Conservation (phyloP, 2,888 invertebrate species). For the Aspidiotus rigidus region DNA sequence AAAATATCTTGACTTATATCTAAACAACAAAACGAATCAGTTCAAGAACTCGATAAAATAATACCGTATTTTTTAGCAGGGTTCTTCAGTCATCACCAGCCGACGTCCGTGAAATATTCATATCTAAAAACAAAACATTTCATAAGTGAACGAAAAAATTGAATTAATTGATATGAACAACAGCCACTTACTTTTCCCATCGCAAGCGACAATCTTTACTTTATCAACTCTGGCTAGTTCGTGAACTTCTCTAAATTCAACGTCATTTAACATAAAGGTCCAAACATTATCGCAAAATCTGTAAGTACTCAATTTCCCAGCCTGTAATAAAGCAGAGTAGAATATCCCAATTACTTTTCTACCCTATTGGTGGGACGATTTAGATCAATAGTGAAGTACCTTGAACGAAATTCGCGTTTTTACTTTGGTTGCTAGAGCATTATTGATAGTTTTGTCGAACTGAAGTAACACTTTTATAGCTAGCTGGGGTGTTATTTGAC, state of each 20-base stretch:
- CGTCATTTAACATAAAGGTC: conserved; percentile 98
- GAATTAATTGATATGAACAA: neutral
- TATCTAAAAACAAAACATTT: conserved; percentile 12
- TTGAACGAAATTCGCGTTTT: conserved; percentile 91
- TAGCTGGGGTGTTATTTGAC: conserved; percentile 86
- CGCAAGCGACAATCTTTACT: conserved; percentile 96
- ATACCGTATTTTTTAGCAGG: too few species aligned
- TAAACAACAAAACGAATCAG: neutral
- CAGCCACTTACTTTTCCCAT: conserved; percentile 69
- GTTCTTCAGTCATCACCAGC: conserved; percentile 18
- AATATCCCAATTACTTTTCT: too few species aligned
- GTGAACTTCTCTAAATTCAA: conserved; percentile 91
- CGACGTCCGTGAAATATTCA: conserved; percentile 13
- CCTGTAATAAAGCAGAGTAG: conserved; percentile 42
- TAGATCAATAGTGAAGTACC: conserved; percentile 43
- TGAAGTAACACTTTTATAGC: conserved; percentile 89
- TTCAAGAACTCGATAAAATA: neutral
- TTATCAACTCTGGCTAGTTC: conserved; percentile 86
- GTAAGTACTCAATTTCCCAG: conserved; percentile 52
- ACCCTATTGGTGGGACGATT: neutral
- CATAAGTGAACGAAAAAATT: neutral
- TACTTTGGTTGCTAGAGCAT: conserved; percentile 65
- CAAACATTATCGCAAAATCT: conserved; percentile 99
- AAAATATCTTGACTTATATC: neutral
- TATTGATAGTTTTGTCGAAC: conserved; percentile 95